Conservation (phyloP, 2,888 invertebrate genomes). For the Galeopsomyia nigrocyanea region DNA sequence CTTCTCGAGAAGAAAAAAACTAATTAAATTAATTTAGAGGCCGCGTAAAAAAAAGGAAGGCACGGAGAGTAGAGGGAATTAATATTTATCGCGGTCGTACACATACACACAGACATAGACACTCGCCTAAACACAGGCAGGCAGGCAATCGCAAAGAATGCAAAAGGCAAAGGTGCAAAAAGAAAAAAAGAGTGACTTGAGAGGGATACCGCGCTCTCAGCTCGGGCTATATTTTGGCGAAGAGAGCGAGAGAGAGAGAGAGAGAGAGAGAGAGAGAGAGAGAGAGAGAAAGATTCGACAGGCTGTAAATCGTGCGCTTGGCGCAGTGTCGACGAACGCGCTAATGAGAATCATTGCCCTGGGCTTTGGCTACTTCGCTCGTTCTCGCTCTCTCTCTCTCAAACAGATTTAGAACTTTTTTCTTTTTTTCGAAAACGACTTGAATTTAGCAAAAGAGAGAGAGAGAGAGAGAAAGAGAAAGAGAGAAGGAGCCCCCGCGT, state of each 20-base stretch:
- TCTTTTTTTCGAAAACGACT: no score
- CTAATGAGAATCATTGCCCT: constrained; percentile 54
- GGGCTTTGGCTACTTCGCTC: constrained; percentile 37
- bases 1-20: constrained; percentile 15
- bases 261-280: constrained; percentile 5
- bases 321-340: constrained; percentile 53
- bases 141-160: constrained; percentile 28
- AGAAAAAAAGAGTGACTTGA: constrained; percentile 38
- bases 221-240: constrained; percentile 49
- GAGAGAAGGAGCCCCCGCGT: not conserved
- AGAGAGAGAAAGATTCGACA: constrained; percentile 48
- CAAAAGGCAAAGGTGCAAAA: constrained; percentile 39
- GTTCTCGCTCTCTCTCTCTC: no score
- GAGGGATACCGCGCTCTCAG: constrained; percentile 40
- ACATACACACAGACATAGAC: constrained; percentile 13
- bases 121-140: constrained; percentile 6
- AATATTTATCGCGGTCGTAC: constrained; percentile 41
- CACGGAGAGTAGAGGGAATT: constrained; percentile 25
- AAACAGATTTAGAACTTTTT: no score
- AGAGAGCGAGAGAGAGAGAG: constrained; percentile 38
- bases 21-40: constrained; percentile 46
- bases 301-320: constrained; percentile 53
- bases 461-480: no score
- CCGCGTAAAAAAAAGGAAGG: constrained; percentile 8
- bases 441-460: not conserved